Conservation (phyloP, 2,888 invertebrate genomes). For the Odontocerum albicorne region DNA sequence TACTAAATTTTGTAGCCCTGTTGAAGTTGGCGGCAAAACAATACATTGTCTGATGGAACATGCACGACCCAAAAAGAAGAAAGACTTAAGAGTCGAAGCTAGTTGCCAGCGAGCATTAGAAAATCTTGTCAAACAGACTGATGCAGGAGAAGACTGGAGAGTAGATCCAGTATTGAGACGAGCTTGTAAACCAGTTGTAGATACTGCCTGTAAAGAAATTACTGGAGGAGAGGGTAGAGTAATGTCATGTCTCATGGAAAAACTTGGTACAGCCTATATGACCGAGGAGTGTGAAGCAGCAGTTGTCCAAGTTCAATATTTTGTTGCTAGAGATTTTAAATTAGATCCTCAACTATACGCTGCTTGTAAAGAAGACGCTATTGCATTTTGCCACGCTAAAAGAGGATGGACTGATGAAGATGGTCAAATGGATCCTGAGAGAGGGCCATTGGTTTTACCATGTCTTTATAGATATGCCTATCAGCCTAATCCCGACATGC, state of each 20-base stretch:
- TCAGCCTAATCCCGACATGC: conserved; percentile 50
- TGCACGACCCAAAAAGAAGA: conserved; percentile 66
- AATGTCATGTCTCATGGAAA: conserved; percentile 93
- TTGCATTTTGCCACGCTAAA: conserved; percentile 76
- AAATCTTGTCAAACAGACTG: conserved; percentile 79
- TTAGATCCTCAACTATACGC: conserved; percentile 87
- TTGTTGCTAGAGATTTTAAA: conserved; percentile 93
- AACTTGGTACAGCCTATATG: conserved; percentile 84
- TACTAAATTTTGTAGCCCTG: conserved; percentile 68
- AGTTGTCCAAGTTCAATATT: conserved; percentile 94
- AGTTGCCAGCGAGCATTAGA: conserved; percentile 80
- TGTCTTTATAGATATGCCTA: conserved; percentile 83
- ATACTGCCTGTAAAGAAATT: conserved; percentile 71
- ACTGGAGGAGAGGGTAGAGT: conserved; percentile 78
- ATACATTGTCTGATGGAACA: conserved; percentile 95
- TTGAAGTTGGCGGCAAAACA: conserved; percentile 83
- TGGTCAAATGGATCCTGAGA: conserved; percentile 71
- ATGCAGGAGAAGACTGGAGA: conserved; percentile 94
- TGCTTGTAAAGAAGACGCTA: conserved; percentile 87
- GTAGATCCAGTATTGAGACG: conserved; percentile 88
- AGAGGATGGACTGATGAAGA: conserved; percentile 71
- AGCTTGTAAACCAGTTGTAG: conserved; percentile 85
- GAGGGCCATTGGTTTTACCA: conserved; percentile 83
- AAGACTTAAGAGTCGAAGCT: conserved; percentile 66
- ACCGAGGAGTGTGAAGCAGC: conserved; percentile 86